phyloP scores from a whole-genome alignment of 2,888 invertebrate genomes.

The Cenopis cana region DNA sequence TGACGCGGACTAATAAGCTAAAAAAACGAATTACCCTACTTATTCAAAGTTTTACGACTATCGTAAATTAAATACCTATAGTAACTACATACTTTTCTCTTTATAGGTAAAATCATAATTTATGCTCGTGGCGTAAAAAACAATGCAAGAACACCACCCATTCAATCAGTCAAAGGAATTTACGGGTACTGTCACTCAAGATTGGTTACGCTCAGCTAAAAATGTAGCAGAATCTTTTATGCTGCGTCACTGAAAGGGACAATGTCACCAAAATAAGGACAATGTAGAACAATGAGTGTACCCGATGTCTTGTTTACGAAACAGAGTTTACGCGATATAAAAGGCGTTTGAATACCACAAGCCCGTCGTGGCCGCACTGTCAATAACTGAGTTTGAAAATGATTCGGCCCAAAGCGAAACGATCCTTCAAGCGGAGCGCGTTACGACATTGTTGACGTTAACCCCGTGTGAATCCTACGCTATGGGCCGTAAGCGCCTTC shows the following conservation, averaged over 20 bases:
- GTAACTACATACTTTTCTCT: neutral
- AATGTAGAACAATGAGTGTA: slow-evolving; percentile 62
- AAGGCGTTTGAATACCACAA: slow-evolving; percentile 60
- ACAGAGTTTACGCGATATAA: slow-evolving; percentile 65
- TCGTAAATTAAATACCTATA: slow-evolving; percentile 25
- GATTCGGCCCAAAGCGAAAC: neutral
- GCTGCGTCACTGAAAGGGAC: slow-evolving; percentile 50
- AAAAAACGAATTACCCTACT: neutral
- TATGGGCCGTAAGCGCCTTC: slow-evolving; percentile 1
- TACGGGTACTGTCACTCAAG: slow-evolving; percentile 65
- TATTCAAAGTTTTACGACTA: slow-evolving; percentile 16
- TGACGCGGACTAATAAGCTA: neutral
- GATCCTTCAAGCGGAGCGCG: neutral
- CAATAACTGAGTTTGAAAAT: slow-evolving; percentile 41
- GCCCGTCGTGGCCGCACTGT: slow-evolving; percentile 68
- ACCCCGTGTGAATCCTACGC: neutral
- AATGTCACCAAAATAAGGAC: slow-evolving; percentile 51
- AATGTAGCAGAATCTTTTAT: slow-evolving; percentile 61
- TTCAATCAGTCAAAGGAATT: slow-evolving; percentile 55
- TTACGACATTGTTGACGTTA: neutral
- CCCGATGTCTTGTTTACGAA: slow-evolving; percentile 78
- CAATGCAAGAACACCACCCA: slow-evolving; percentile 51
- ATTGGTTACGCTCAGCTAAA: slow-evolving; percentile 61
- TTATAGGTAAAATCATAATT: slow-evolving; percentile 17
- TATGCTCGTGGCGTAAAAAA: slow-evolving; percentile 46